A percentile compares a stretch with the other conserved stretches of the same genome.
phyloP scores from a whole-genome alignment of 2,113 vertebrate genomes.

The Pseudolaguvia tuberculata region DNA sequence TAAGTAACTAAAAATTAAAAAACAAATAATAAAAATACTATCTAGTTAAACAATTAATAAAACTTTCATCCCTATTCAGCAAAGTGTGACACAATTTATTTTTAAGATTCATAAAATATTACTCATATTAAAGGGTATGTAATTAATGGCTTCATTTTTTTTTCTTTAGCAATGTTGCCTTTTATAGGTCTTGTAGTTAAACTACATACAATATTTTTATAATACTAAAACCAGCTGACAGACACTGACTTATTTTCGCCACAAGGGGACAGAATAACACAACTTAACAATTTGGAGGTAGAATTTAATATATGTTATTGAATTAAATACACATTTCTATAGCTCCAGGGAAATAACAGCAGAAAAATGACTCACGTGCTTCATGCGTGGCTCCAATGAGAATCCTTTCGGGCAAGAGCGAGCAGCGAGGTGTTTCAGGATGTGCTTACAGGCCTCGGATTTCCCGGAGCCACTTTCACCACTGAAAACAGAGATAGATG shows the following conservation, averaged over 20 bases:
- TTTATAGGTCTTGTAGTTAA: not conserved
- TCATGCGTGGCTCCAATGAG: slow-evolving; percentile 76
- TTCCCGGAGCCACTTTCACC: slow-evolving; percentile 95
- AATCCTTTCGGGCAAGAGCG: slow-evolving; percentile 72
- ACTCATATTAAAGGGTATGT: not conserved
- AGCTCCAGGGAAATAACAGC: not conserved
- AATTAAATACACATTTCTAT: not conserved
- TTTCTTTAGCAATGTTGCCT: not conserved
- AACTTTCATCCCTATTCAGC: no score
- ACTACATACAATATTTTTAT: not conserved
- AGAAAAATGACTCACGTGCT: slow-evolving; percentile 75
- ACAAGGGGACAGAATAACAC: slow-evolving; percentile 56
- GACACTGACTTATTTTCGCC: slow-evolving; percentile 31
- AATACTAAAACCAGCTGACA: not conserved
- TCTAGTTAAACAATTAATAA: no score
- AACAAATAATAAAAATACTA: no score
- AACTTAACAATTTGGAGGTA: not conserved
- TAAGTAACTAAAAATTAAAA: no score
- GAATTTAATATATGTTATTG: no score
- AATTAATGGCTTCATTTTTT: no score
- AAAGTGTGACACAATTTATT: no score
- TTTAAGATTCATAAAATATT: not conserved
- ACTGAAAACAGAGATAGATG: slow-evolving; percentile 49
- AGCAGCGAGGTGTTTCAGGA: slow-evolving; percentile 79
- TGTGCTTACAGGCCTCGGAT: slow-evolving; percentile 84